Evolutionary conservation across 2,888 invertebrate species (phyloP).

Genomic region (Nasonia oneida): DNA sequence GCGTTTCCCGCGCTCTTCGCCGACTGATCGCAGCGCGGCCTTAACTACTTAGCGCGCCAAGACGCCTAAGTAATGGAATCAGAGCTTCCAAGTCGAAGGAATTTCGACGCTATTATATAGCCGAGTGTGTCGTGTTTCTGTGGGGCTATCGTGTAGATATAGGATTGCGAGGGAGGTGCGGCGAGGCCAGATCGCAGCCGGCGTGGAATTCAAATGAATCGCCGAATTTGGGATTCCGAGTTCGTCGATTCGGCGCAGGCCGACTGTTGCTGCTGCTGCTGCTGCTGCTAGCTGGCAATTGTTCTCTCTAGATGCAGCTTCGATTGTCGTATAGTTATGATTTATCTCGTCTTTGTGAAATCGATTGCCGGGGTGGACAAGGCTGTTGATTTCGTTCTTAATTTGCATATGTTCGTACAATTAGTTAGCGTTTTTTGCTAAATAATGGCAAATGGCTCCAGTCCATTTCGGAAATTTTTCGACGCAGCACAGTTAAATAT

Average conservation of each 20-base stretch:
- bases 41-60: slow-evolving; percentile 10
- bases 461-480: no score
- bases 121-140: not conserved
- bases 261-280: not conserved
- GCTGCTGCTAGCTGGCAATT: not conserved
- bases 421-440: no score
- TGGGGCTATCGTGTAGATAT: not conserved
- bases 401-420: no score
- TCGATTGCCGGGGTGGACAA: no score
- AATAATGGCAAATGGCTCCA: no score
- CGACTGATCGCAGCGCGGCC: slow-evolving; percentile 11
- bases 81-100: slow-evolving; percentile 35
- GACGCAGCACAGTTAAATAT: no score
- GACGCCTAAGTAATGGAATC: slow-evolving; percentile 32
- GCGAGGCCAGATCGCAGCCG: not conserved
- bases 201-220: slow-evolving; percentile 54
- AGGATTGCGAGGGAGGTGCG: no score
- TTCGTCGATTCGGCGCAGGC: not conserved
- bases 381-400: no score
- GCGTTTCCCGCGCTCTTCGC: not conserved
- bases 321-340: not conserved
- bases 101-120: slow-evolving; percentile 22
- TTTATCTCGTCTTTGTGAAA: not conserved
- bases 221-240: slow-evolving; percentile 49
- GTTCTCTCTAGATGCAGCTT: slow-evolving; percentile 6